Evolutionary conservation across 2,113 vertebrate genomes (phyloP).

Genomic region (Vanacampus margaritifer): DNA sequence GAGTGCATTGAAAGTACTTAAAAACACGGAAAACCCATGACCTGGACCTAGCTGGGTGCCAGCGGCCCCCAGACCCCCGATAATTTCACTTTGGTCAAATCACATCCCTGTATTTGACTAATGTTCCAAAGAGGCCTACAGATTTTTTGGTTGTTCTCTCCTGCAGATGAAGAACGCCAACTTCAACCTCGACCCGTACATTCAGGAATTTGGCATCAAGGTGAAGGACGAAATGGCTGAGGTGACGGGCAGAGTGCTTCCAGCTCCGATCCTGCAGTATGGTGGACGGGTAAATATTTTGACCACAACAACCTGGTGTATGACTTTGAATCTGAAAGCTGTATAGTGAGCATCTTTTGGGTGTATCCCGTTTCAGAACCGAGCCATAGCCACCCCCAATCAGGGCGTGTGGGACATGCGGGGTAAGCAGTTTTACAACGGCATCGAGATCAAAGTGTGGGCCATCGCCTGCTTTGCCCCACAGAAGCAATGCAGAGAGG

Average conservation of each 20-base stretch:
- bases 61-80: no score
- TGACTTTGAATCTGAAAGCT: background rate
- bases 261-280: conserved; percentile 95
- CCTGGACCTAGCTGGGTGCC: no score
- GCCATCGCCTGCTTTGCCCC: conserved; percentile 98
- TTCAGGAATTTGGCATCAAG: conserved; percentile 99
- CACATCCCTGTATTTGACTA: no score
- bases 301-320: background rate
- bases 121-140: no score
- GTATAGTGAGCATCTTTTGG: background rate
- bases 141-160: background rate
- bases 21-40: no score
- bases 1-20: no score
- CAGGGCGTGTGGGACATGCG: conserved; percentile 99
- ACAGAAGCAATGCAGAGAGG: conserved; percentile 97
- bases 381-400: conserved; percentile 97
- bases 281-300: conserved; percentile 86
- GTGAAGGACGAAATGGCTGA: conserved; percentile 99
- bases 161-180: conserved; percentile 98
- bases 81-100: no score
- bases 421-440: conserved; percentile 99
- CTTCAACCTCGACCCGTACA: conserved; percentile 98
- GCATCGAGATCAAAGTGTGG: conserved; percentile 99
- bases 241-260: conserved; percentile 93
- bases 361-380: conserved; percentile 76